Evolutionary conservation across 2,888 invertebrate genomes (phyloP), one percentile per base, ranked within the genome.

Genomic region (Tetropium fuscum): DNA sequence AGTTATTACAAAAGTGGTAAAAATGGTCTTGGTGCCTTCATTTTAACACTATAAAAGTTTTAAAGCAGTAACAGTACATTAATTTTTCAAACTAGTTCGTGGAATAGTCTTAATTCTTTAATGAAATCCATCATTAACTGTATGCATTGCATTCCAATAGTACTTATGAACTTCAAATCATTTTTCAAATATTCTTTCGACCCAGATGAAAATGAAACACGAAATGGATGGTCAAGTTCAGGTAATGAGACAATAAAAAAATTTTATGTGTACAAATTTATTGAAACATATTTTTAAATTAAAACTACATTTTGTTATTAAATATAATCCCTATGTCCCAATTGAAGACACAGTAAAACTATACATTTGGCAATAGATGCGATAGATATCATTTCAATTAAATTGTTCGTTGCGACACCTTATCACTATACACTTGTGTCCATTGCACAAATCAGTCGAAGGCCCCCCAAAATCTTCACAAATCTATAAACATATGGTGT

Each of bases 301-400:
- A 73, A 72, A 74, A 72, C 69, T 72, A 73, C 69, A 68, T 63
- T 60, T 71, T 70, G 63, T 72, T 70, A 70, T 61, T 60, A 60
- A 71, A 69, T 69, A 72, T 67, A 72, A 69, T 69, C 67, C 66
- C 66, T 64, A 65, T 58, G 66, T 36, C 64, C 27, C 45, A 11
- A 20, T 55, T 44, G 25, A 47, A 64, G 70, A 69, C 69, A 66
- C 70, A 64, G 73, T 60, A 64, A 59, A 70, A 71, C 73, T 74
- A 70, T 74, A 74, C 74, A 76, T 75, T 76, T 75, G 74, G 75
- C 75, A 74, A 75, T 69, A 69, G 58, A 60, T 60, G 63, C 64
- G 58, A 68, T 60, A 60, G 61, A 66, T 66, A 70, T 65, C 61
- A 60, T 61, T 64, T 59, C 41, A 64, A 60, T n/a, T 45, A 38